Percentiles rank a stretch among this genome's conserved stretches.
These are phyloP conservation scores for Rhadina sibilatrix DNA, from an alignment of 2,113 vertebrate genomes.

Conservation along the genomic window DNA sequence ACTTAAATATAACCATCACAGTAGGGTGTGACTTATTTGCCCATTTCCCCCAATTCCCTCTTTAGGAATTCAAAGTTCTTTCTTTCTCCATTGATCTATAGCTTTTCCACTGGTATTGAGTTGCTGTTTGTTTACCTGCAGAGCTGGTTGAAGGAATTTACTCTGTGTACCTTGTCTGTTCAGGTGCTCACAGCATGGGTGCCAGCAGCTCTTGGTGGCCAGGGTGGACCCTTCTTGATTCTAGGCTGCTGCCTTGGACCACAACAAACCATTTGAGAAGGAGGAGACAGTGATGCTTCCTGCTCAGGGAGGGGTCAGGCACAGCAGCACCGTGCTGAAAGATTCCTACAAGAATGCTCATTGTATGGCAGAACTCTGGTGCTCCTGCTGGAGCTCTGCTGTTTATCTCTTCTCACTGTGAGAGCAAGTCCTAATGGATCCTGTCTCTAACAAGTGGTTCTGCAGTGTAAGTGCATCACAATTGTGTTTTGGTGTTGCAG, in stretches of 20 bases:
- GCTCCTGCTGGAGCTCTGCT: background rate
- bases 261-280: background rate
- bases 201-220: background rate
- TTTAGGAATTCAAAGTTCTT: background rate
- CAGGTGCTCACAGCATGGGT: background rate
- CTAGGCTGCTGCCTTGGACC: background rate
- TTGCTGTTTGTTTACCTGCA: background rate
- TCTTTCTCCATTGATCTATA: background rate
- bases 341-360: background rate
- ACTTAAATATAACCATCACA: background rate
- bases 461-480: background rate
- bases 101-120: background rate
- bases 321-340: background rate
- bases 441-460: background rate
- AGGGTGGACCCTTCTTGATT: background rate
- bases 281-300: background rate
- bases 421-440: background rate
- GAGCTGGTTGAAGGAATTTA: background rate
- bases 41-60: background rate
- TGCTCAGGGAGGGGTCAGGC: background rate
- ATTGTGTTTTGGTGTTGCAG: background rate
- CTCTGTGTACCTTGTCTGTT: background rate
- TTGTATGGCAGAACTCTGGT: background rate
- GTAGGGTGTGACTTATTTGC: background rate
- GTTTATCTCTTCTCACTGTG: background rate